phyloP scores from a whole-genome alignment of 1,140 invertebrate genomes.

The Colletes gigas region DNA sequence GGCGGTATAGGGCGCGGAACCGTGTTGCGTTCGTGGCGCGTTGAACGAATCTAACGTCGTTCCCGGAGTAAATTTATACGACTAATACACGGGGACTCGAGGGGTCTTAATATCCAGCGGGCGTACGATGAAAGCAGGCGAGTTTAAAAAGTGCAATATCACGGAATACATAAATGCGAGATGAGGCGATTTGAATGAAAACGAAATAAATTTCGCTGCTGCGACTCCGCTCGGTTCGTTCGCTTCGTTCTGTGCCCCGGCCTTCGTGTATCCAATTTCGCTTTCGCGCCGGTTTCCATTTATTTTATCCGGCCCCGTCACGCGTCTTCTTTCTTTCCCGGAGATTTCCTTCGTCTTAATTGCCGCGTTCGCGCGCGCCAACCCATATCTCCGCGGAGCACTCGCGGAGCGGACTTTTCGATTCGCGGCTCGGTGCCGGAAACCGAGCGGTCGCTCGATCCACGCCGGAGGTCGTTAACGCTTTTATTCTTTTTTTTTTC shows the following conservation, averaged over 20 bases:
- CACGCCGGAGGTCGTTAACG: constrained; percentile 25
- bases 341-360: constrained; percentile 57
- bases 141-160: constrained; percentile 79
- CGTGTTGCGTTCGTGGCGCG: constrained; percentile 42
- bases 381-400: constrained; percentile 35
- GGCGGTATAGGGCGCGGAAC: neutral
- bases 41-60: constrained; percentile 65
- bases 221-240: constrained; percentile 59
- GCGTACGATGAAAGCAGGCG: constrained; percentile 66
- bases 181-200: constrained; percentile 79
- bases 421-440: constrained; percentile 23
- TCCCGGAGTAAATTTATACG: constrained; percentile 72
- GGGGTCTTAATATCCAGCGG: constrained; percentile 74
- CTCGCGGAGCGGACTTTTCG: constrained; percentile 20
- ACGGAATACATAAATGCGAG: constrained; percentile 79
- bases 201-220: constrained; percentile 76
- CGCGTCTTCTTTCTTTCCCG: constrained; percentile 46
- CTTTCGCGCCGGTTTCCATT: constrained; percentile 75
- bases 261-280: constrained; percentile 74
- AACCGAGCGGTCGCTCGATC: neutral
- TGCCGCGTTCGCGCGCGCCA: constrained; percentile 35
- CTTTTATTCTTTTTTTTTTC: constrained; percentile 5
- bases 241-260: constrained; percentile 40
- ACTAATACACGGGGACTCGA: constrained; percentile 71
- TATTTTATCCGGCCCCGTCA: constrained; percentile 62